Evolutionary conservation across 2,113 vertebrate genomes (phyloP).

Genomic region (Myxocyprinus asiaticus): DNA sequence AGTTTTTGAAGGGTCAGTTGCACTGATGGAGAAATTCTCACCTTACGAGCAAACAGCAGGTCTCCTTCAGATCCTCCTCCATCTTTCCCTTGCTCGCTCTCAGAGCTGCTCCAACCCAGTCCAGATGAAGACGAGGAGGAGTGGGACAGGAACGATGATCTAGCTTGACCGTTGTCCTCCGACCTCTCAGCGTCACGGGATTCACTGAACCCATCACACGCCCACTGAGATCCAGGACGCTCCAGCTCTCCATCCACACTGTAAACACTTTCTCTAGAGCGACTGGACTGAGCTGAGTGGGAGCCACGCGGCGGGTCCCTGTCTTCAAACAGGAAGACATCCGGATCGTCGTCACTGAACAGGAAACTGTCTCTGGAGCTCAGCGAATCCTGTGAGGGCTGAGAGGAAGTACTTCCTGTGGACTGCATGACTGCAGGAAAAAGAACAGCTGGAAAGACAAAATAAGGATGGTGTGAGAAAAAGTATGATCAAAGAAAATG

Average conservation of each 20-base stretch:
- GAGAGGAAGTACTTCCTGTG: slow-evolving; percentile 73
- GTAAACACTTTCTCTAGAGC: slow-evolving; percentile 10
- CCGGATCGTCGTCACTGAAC: slow-evolving; percentile 74
- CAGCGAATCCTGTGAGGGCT: slow-evolving; percentile 75
- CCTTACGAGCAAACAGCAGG: slow-evolving; percentile 87
- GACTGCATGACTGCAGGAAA: slow-evolving; percentile 72
- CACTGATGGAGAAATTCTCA: slow-evolving; percentile 52
- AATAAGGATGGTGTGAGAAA: not conserved
- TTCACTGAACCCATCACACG: slow-evolving; percentile 57
- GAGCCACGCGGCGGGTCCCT: not conserved
- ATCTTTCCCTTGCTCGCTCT: not conserved
- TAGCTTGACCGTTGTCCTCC: not conserved
- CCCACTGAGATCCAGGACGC: slow-evolving; percentile 69
- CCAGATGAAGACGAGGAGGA: too few species aligned
- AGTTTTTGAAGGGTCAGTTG: not conserved
- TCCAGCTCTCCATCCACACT: slow-evolving; percentile 18
- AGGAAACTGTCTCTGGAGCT: slow-evolving; percentile 71
- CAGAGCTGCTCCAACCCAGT: too few species aligned
- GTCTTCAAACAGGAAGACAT: slow-evolving; percentile 74
- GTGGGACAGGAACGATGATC: too few species aligned
- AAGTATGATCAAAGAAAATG: too few species aligned
- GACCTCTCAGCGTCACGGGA: slow-evolving; percentile 20
- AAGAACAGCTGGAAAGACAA: slow-evolving; percentile 3
- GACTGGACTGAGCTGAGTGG: not conserved
- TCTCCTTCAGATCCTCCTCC: slow-evolving; percentile 75